Evolutionary conservation across 92 coral and sea anemone genomes (phyloP).

Genomic region (Porites rus): DNA sequence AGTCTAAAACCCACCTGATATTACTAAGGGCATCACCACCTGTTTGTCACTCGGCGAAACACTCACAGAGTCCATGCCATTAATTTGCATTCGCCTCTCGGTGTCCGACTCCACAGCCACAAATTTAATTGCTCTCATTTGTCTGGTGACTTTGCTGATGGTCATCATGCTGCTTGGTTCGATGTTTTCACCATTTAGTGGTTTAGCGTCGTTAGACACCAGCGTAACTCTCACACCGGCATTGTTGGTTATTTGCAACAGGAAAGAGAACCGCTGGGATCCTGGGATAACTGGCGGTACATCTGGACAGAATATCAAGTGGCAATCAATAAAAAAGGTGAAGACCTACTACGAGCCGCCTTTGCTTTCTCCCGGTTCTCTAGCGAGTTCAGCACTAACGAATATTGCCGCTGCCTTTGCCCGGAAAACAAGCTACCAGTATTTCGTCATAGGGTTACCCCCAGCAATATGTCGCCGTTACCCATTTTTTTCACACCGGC

Average conservation of each 20-base stretch:
- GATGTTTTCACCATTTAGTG: slow-evolving; percentile 75
- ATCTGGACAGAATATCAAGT: slow-evolving; percentile 26
- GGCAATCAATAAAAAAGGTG: background rate
- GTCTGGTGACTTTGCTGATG: slow-evolving; percentile 61
- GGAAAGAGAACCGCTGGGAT: slow-evolving; percentile 61
- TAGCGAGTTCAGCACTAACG: too few relatives aligned
- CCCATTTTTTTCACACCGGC: too few relatives aligned
- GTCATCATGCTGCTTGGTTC: slow-evolving; percentile 64
- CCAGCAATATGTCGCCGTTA: too few relatives aligned
- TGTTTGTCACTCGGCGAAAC: slow-evolving; percentile 78
- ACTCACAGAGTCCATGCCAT: slow-evolving; percentile 65
- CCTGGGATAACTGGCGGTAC: slow-evolving; percentile 41
- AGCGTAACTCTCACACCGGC: slow-evolving; percentile 72
- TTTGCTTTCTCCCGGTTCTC: too few relatives aligned
- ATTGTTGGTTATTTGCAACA: slow-evolving; percentile 80
- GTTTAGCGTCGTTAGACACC: slow-evolving; percentile 86
- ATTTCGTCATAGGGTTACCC: too few relatives aligned
- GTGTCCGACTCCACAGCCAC: slow-evolving; percentile 87
- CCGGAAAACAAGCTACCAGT: too few relatives aligned
- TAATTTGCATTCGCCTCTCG: slow-evolving; percentile 71
- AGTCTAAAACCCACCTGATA: slow-evolving; percentile 28
- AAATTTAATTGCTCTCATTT: slow-evolving; percentile 63
- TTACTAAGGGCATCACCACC: slow-evolving; percentile 44
- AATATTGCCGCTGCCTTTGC: too few relatives aligned
- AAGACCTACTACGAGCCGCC: background rate